These are phyloP conservation scores for Drosophila kohkoa DNA, from an alignment of 1,140 invertebrate species.

Conservation along the genomic window DNA sequence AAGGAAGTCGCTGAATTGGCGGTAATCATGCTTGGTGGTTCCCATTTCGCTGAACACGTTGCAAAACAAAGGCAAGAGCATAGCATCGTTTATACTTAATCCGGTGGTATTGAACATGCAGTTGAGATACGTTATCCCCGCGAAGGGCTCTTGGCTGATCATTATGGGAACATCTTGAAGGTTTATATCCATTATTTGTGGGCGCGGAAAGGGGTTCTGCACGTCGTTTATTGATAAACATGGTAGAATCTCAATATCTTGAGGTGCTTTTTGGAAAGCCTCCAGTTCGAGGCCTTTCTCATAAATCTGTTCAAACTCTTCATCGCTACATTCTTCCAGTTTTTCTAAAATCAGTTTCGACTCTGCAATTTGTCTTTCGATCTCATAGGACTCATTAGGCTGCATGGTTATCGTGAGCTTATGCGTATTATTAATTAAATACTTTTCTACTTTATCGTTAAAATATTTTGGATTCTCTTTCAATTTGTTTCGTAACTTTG, in stretches of 20 bases:
- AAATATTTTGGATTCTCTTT: conserved; percentile 90
- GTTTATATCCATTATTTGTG: conserved; percentile 86
- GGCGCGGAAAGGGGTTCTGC: conserved; percentile 87
- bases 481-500: conserved; percentile 88
- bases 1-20: conserved; percentile 91
- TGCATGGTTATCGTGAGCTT: conserved; percentile 93
- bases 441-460: conserved; percentile 90
- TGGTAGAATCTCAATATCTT: conserved; percentile 91
- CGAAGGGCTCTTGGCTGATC: conserved; percentile 91
- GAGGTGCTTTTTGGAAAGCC: conserved; percentile 89
- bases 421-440: conserved; percentile 93
- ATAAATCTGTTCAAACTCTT: conserved; percentile 89
- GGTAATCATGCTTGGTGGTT: conserved; percentile 91
- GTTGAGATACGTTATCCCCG: conserved; percentile 93
- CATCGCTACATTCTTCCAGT: conserved; percentile 86
- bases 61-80: conserved; percentile 92
- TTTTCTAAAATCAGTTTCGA: conserved; percentile 89
- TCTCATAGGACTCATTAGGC: conserved; percentile 91
- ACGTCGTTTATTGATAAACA: conserved; percentile 91
- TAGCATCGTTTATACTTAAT: conserved; percentile 88
- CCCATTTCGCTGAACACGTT: conserved; percentile 93
- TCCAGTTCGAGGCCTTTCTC: conserved; percentile 89
- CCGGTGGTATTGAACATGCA: conserved; percentile 89
- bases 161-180: conserved; percentile 88
- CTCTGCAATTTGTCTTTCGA: conserved; percentile 88